A percentile compares a stretch with the other conserved stretches of the same genome.
Conservation (phyloP, 2,113 vertebrate genomes). For the Coreoperca whiteheadi region DNA sequence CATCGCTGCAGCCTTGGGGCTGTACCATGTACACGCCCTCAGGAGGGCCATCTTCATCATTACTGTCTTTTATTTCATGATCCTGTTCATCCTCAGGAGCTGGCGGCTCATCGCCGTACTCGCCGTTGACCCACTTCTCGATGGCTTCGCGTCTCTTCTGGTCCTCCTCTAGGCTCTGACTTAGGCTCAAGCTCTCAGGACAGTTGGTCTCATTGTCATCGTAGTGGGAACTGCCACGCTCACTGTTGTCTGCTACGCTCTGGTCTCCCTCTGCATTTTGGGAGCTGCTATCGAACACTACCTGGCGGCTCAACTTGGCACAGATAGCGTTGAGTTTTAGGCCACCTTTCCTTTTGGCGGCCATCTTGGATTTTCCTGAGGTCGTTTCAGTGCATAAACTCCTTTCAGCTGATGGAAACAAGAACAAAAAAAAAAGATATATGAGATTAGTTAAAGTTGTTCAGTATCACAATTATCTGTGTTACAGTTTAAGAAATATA, state of each 20-base stretch:
- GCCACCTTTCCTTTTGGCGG: slow-evolving; percentile 99
- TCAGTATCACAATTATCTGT: not conserved
- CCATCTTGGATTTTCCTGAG: slow-evolving; percentile 98
- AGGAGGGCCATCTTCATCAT: slow-evolving; percentile 88
- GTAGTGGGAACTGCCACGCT: slow-evolving; percentile 87
- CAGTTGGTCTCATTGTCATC: slow-evolving; percentile 85
- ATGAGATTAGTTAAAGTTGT: not conserved
- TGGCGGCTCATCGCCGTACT: slow-evolving; percentile 92
- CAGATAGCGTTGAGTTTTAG: slow-evolving; percentile 99
- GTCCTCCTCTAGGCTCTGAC: slow-evolving; percentile 92
- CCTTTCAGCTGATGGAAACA: slow-evolving; percentile 92
- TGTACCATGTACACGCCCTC: slow-evolving; percentile 99
- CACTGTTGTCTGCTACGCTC: slow-evolving; percentile 84
- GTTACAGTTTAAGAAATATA: not conserved
- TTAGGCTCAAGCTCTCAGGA: slow-evolving; percentile 82
- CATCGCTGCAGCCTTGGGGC: slow-evolving; percentile 97
- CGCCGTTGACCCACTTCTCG: slow-evolving; percentile 99
- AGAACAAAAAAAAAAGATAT: slow-evolving; percentile 29
- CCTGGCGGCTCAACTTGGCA: slow-evolving; percentile 99
- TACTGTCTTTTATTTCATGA: slow-evolving; percentile 76
- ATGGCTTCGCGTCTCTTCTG: slow-evolving; percentile 96
- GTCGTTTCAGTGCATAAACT: slow-evolving; percentile 96
- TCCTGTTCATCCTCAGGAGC: slow-evolving; percentile 74
- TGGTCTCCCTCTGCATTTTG: slow-evolving; percentile 88
- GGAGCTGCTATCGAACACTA: slow-evolving; percentile 92